phyloP scores from a whole-genome alignment of 2,888 invertebrate genomes.

The Elegia similella region DNA sequence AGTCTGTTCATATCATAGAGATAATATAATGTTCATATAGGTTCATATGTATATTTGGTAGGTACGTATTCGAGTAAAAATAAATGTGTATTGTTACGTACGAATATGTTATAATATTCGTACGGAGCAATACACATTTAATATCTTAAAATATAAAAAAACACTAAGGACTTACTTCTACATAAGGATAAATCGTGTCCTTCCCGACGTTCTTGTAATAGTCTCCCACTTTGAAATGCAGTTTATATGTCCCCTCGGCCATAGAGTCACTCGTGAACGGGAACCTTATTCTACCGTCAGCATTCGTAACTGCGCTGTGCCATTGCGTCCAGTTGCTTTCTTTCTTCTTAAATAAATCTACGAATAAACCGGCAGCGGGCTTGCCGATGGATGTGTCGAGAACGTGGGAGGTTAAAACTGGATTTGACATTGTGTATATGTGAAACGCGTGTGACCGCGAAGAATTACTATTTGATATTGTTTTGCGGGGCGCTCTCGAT shows the following conservation, averaged over 20 bases:
- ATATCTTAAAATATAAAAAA: no score
- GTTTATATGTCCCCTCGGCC: slow-evolving; percentile 86
- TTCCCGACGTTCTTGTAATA: slow-evolving; percentile 84
- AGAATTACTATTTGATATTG: not conserved
- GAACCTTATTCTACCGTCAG: slow-evolving; percentile 85
- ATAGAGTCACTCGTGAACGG: slow-evolving; percentile 83
- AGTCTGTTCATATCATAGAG: no score
- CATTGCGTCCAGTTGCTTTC: slow-evolving; percentile 86
- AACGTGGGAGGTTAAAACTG: slow-evolving; percentile 88
- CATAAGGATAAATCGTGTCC: slow-evolving; percentile 87
- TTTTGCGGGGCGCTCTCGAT: not conserved
- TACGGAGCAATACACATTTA: no score
- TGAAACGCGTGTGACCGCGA: not conserved
- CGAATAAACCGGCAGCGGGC: slow-evolving; percentile 84
- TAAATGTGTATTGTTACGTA: no score
- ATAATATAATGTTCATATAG: no score
- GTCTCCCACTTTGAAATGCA: slow-evolving; percentile 87
- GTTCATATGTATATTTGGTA: no score
- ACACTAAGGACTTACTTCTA: slow-evolving; percentile 80
- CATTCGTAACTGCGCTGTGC: slow-evolving; percentile 83
- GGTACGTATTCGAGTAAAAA: no score
- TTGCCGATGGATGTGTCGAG: slow-evolving; percentile 86
- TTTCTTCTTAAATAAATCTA: slow-evolving; percentile 85
- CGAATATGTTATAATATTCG: no score
- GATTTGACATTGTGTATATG: slow-evolving; percentile 60